Evolutionary conservation across 2,888 invertebrate genomes (phyloP).

Genomic region (Drosophila cyrtoloma): DNA sequence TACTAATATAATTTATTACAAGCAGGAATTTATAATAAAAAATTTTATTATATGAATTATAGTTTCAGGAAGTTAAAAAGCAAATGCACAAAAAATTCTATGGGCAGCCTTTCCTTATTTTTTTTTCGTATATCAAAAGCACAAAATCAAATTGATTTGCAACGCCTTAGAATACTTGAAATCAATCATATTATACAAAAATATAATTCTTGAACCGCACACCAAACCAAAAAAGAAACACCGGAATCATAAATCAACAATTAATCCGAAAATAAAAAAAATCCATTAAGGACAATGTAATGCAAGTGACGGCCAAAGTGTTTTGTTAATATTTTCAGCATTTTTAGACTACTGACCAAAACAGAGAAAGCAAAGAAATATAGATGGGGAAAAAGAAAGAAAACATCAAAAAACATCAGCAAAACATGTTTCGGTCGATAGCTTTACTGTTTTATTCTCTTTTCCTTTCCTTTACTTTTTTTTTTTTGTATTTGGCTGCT

Average conservation of each 20-base stretch:
- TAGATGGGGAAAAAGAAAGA: constrained; percentile 19
- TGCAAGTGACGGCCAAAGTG: constrained; percentile 35
- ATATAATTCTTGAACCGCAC: neutral
- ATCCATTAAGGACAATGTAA: constrained; percentile 53
- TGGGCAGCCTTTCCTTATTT: neutral
- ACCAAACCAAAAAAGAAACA: neutral
- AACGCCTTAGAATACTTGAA: constrained; percentile 7
- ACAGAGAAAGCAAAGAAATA: constrained; percentile 10
- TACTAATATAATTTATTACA: neutral
- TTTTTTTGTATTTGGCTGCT: constrained; percentile 12
- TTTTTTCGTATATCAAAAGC: neutral
- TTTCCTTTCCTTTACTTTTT: constrained; percentile 4
- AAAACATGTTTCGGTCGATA: constrained; percentile 78
- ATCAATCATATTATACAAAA: neutral
- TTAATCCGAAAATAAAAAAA: constrained; percentile 11
- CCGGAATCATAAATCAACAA: constrained; percentile 56
- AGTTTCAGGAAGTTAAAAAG: neutral
- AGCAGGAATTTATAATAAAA: neutral
- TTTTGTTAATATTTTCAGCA: constrained; percentile 55
- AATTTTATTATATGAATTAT: neutral
- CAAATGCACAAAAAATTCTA: neutral
- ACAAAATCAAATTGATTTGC: constrained; percentile 33
- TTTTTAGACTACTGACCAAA: constrained; percentile 35
- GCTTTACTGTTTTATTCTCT: constrained; percentile 38
- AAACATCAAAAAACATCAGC: constrained; percentile 53